Percentiles rank a stretch among this genome's conserved stretches.
Evolutionary conservation across 2,888 invertebrate genomes (phyloP).

Genomic region (Chromoteleia sp.): DNA sequence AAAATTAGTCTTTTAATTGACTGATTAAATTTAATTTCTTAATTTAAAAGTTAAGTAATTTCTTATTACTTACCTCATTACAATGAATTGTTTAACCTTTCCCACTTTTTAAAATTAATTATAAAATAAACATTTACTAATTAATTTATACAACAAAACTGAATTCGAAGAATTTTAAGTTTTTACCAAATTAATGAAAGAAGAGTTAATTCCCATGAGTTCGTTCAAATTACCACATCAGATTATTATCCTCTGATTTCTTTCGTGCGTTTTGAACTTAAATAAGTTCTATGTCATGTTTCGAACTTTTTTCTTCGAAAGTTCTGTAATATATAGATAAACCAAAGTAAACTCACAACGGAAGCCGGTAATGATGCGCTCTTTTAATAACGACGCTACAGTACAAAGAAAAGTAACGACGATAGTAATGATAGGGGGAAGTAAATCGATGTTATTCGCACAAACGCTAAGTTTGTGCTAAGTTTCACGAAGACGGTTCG

Average conservation of each 20-base stretch:
- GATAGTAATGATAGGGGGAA: conserved; percentile 69
- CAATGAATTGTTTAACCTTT: no score
- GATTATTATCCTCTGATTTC: conserved; percentile 5
- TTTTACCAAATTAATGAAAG: no score
- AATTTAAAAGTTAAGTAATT: no score
- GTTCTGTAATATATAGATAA: conserved; percentile 25
- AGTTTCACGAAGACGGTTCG: conserved; percentile 67
- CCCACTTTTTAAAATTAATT: no score
- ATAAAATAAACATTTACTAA: background rate
- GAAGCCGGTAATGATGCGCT: conserved; percentile 69
- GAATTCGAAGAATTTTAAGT: no score
- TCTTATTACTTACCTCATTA: no score
- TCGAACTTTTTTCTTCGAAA: conserved; percentile 21
- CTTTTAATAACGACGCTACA: conserved; percentile 67
- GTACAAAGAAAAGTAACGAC: conserved; percentile 66
- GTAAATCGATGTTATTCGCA: conserved; percentile 73
- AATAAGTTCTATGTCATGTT: conserved; percentile 16
- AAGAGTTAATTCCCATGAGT: conserved; percentile 4
- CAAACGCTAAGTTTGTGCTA: conserved; percentile 72
- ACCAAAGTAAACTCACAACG: conserved; percentile 29
- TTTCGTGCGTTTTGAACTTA: conserved; percentile 28
- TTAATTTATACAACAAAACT: no score
- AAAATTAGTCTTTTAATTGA: no score
- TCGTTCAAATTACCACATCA: conserved; percentile 11
- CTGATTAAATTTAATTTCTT: no score